Base-by-base conservation (phyloP, 2,797 vertebrate genomes). In the Leucoraja ocellata region DNA sequence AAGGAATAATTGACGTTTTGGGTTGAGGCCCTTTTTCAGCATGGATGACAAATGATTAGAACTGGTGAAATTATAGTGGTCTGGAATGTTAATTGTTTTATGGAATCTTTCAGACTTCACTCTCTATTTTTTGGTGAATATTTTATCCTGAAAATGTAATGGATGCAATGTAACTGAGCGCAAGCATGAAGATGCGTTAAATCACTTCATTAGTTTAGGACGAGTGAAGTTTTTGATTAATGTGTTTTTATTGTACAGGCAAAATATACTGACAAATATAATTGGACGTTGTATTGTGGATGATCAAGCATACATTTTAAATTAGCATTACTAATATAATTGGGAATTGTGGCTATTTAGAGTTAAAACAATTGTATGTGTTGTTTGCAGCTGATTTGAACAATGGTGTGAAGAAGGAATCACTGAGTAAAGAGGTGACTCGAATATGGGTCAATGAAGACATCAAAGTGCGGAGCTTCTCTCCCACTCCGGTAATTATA, bases 391-490 rank as follows among this genome's bases (percentile, higher is more conserved):
- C 97, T 93, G 98, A 99, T 93, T 93, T 98, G 68, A 98, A 98
- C 96, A 99, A 99, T 94, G 99, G 99, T 93, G 95, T 98, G 94
- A 99, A 99, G 95, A 99, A 99, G 94, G 99, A 99, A 91, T 96
- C 97, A 63, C 95, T 97, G 18, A 97, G 96, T 91, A 99, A 99
- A 97, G 99, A 99, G 93, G 95, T 97, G 39, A 95, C 98, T 93
- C 97, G 98, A 95, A 97, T 99, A 95, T 99, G 99, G 99, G 97
- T 98, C 94, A 98, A 98, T 61, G 99, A 98, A 6, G 96, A 98
- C 94, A 94, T 98, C 86, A 99, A 98, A 96, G 96, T 98, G 95
- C 97, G 97, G 93, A 98, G 97, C 95, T 99, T 99, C 95, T 97
- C 98, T 14, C 98, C 98, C 1, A 96, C 98, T n/a, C 96, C 98